These are phyloP conservation scores for Falco peregrinus DNA, from an alignment of 2,797 vertebrate genomes.

Conservation along the genomic window DNA sequence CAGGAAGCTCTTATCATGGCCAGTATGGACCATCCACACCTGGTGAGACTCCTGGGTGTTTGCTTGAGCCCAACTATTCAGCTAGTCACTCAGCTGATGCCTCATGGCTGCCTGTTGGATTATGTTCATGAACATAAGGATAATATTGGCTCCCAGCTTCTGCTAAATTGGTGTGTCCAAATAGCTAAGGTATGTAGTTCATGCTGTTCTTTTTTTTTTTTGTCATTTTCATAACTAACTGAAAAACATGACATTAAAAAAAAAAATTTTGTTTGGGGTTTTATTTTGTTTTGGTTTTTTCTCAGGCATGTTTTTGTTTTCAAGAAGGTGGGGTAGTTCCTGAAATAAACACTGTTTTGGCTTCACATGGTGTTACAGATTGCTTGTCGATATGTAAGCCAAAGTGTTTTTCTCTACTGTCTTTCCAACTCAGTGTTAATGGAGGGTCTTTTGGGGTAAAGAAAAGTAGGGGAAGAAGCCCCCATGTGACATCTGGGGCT, in stretches of 20 bases:
- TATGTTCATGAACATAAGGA: constrained; percentile 97
- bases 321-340: background rate
- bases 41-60: constrained; percentile 92
- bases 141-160: constrained; percentile 95
- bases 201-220: background rate
- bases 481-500: background rate
- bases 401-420: background rate
- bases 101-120: constrained; percentile 94
- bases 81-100: constrained; percentile 97
- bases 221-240: background rate
- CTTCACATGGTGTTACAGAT: background rate
- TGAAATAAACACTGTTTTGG: background rate
- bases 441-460: fast-evolving
- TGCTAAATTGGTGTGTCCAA: constrained; percentile 98
- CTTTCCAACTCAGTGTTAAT: background rate
- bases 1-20: constrained; percentile 99
- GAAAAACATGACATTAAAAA: background rate
- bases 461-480: background rate
- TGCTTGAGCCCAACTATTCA: constrained; percentile 97
- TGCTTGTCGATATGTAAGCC: background rate
- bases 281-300: background rate
- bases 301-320: background rate
- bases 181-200: constrained; percentile 91
- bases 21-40: constrained; percentile 96
- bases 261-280: too few species aligned